Evolutionary conservation across 2,113 vertebrate genomes (phyloP).

Genomic region (Alces alces): DNA sequence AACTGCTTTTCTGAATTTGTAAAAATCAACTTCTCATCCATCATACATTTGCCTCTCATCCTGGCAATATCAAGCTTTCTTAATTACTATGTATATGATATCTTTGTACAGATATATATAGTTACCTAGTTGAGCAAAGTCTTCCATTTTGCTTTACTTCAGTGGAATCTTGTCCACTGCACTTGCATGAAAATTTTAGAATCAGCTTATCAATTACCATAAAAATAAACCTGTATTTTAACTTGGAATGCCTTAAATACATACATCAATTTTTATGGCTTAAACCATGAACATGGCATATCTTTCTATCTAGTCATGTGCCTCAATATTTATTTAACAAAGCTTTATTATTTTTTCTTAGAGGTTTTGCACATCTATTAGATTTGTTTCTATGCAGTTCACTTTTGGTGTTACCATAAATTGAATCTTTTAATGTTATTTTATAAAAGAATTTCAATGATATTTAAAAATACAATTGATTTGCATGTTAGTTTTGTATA

Average conservation of each 20-base stretch:
- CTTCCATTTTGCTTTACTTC: not conserved
- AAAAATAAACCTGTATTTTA: not conserved
- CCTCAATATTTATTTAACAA: not conserved
- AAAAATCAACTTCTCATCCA: not conserved
- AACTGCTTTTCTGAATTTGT: not conserved
- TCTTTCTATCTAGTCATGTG: not conserved
- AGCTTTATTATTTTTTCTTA: not conserved
- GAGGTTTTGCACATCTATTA: not conserved
- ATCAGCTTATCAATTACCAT: not conserved
- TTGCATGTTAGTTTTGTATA: not conserved
- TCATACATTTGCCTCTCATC: not conserved
- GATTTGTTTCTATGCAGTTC: not conserved
- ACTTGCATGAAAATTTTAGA: not conserved
- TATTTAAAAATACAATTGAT: not conserved
- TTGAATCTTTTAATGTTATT: not conserved
- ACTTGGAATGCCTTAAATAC: not conserved
- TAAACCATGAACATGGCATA: not conserved
- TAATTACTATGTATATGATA: not conserved
- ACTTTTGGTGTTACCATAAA: not conserved
- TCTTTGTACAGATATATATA: not conserved
- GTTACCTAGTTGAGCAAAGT: not conserved
- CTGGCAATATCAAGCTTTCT: not conserved
- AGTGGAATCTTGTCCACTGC: not conserved
- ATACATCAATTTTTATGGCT: not conserved
- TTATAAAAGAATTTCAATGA: not conserved